A percentile compares a stretch with the other conserved stretches of the same genome.
Evolutionary conservation across 2,797 vertebrate genomes (phyloP).

Genomic region (Rousettus madagascariensis): DNA sequence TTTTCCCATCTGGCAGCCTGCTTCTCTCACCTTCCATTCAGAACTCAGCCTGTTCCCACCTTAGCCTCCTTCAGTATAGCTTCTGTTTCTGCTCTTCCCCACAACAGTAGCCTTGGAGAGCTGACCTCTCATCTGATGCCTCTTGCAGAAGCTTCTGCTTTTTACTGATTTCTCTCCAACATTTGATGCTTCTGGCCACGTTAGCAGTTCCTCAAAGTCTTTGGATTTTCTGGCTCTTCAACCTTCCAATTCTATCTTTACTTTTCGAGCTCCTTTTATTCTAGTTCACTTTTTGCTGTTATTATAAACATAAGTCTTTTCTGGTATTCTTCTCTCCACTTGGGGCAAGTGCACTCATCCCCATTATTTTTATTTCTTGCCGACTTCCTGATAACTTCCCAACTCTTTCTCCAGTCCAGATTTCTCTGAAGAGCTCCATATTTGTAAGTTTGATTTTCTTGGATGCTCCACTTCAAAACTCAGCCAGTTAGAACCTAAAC

Average conservation of each 20-base stretch:
- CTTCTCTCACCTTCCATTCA: neutral
- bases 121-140: neutral
- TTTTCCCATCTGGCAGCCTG: neutral
- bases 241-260: neutral
- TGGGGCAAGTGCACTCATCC: neutral
- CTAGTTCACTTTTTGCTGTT: neutral
- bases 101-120: neutral
- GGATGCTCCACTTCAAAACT: neutral
- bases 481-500: neutral
- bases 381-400: neutral
- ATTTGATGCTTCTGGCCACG: neutral
- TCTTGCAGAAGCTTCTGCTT: neutral
- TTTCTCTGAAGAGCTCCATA: neutral
- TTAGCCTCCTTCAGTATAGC: neutral
- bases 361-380: conserved; percentile 11
- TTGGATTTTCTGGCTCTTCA: neutral
- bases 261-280: neutral
- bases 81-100: neutral
- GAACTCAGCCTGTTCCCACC: neutral
- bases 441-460: neutral
- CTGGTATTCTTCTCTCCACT: neutral
- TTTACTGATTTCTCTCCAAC: neutral
- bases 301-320: neutral
- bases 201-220: neutral
- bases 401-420: neutral